phyloP scores from a whole-genome alignment of 2,888 invertebrate genomes.

The Athetis lepigone region DNA sequence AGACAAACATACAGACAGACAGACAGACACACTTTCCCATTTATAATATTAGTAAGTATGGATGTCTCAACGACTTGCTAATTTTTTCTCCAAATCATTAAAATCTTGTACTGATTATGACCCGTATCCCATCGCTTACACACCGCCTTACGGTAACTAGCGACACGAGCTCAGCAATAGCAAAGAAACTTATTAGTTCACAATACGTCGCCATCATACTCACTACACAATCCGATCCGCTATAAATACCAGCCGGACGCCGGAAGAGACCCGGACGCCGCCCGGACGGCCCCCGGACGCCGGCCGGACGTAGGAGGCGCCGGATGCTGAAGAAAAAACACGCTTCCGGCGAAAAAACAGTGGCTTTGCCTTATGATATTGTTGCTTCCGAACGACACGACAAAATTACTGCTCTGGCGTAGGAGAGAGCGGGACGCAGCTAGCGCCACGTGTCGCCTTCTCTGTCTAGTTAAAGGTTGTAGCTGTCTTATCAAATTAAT shows the following conservation, averaged over 20 bases:
- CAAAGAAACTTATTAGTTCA: not conserved
- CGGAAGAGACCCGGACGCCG: too few species aligned
- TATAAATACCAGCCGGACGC: conserved; percentile 22
- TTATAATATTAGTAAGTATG: too few species aligned
- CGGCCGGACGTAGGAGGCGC: conserved; percentile 10
- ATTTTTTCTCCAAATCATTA: too few species aligned
- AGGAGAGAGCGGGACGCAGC: not conserved
- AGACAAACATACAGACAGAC: too few species aligned
- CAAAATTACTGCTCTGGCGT: conserved; percentile 47
- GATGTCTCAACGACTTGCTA: too few species aligned
- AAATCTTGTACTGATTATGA: too few species aligned
- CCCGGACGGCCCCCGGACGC: conserved; percentile 6
- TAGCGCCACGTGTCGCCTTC: not conserved
- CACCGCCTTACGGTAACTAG: too few species aligned
- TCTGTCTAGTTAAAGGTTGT: not conserved
- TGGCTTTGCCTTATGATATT: conserved; percentile 53
- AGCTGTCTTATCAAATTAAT: not conserved
- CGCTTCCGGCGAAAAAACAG: conserved; percentile 53
- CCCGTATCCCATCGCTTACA: too few species aligned
- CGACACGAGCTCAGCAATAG: too few species aligned
- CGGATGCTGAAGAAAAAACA: conserved; percentile 42
- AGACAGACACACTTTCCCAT: too few species aligned
- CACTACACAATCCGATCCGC: conserved; percentile 7
- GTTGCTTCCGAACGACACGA: conserved; percentile 42
- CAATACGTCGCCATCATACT: conserved; percentile 17